These are phyloP conservation scores for Prionace glauca DNA, from an alignment of 2,797 vertebrate species.

Conservation along the genomic window DNA sequence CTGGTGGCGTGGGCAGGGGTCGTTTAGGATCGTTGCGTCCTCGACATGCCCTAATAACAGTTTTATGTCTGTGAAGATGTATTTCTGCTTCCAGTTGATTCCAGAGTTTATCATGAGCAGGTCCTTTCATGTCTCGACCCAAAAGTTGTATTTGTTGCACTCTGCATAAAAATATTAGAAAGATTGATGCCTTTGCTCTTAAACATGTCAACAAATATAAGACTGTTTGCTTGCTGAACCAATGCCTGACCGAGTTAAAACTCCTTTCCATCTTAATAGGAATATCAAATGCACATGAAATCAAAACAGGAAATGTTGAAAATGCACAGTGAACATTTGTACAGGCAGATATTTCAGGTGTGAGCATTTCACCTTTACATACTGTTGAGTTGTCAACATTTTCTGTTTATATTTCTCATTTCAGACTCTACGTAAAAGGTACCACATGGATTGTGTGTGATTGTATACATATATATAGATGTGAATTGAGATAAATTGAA, in stretches of 20 bases:
- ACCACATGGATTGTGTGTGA: not conserved
- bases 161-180: conserved; percentile 52
- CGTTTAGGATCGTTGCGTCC: conserved; percentile 89
- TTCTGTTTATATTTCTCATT: not conserved
- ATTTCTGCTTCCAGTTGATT: conserved; percentile 98
- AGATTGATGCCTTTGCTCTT: not conserved
- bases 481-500: not conserved
- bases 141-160: conserved; percentile 96
- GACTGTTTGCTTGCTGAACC: not conserved
- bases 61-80: conserved; percentile 96
- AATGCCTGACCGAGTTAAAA: not conserved
- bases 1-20: conserved; percentile 78
- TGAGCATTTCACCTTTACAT: not conserved
- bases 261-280: not conserved
- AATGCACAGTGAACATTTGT: not conserved
- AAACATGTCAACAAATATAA: not conserved
- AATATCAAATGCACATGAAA: not conserved
- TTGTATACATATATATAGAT: not conserved
- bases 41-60: conserved; percentile 89
- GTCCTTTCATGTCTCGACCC: conserved; percentile 95
- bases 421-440: not conserved
- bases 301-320: not conserved
- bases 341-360: not conserved
- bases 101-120: conserved; percentile 97
- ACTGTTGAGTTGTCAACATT: not conserved